phyloP scores from a whole-genome alignment of 2,888 invertebrate species.

The Hypolimnas misippus region DNA sequence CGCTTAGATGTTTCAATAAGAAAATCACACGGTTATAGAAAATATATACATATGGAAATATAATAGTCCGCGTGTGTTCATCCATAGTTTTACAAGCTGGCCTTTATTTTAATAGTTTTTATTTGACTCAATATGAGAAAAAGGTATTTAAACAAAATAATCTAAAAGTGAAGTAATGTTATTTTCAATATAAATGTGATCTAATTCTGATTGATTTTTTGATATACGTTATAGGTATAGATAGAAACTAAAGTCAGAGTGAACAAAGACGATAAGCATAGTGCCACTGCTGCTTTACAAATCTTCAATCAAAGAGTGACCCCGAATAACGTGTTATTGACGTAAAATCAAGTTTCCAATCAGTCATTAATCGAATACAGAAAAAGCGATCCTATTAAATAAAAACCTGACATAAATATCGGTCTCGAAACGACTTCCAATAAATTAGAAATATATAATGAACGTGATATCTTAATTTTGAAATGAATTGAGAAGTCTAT shows the following conservation, averaged over 20 bases:
- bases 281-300: not conserved
- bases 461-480: slow-evolving; percentile 65
- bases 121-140: too few relatives aligned
- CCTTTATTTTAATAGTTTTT: not conserved
- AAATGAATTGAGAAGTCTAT: slow-evolving; percentile 61
- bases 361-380: slow-evolving; percentile 35
- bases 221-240: not conserved
- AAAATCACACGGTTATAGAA: slow-evolving; percentile 35
- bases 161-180: too few relatives aligned
- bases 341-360: slow-evolving; percentile 39
- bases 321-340: slow-evolving; percentile 17
- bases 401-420: slow-evolving; percentile 53
- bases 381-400: slow-evolving; percentile 60
- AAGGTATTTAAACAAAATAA: too few relatives aligned
- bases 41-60: slow-evolving; percentile 27
- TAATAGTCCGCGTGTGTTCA: not conserved
- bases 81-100: not conserved
- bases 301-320: slow-evolving; percentile 14
- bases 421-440: slow-evolving; percentile 54
- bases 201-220: too few relatives aligned
- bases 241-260: not conserved
- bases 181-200: too few relatives aligned
- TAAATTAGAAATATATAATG: slow-evolving; percentile 71
- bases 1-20: slow-evolving; percentile 38
- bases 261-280: not conserved